These are phyloP conservation scores for Platygyra sinensis DNA, from an alignment of 64 coral and sea anemone genomes.

Conservation along the genomic window DNA sequence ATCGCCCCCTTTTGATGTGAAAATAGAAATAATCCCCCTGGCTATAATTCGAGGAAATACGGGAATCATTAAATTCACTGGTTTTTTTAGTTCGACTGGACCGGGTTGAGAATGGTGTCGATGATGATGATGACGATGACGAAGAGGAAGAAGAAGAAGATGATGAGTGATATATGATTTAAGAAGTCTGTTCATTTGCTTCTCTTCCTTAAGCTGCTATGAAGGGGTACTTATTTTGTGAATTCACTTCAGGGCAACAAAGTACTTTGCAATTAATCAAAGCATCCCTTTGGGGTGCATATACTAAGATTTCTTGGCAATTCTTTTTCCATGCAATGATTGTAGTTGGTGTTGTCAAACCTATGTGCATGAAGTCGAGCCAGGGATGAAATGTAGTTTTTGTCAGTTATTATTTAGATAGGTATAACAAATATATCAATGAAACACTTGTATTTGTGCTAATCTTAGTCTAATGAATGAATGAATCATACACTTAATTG, in stretches of 20 bases:
- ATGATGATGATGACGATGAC: slow-evolving; percentile 6
- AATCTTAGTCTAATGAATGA: background rate
- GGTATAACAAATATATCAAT: background rate
- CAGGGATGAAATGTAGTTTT: background rate
- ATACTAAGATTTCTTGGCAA: background rate
- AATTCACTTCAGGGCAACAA: background rate
- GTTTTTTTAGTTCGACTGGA: slow-evolving; percentile 50
- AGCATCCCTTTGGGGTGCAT: background rate
- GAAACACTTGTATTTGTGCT: background rate
- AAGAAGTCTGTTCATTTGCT: background rate
- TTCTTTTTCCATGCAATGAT: background rate
- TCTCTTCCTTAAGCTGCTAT: background rate
- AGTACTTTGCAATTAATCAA: background rate
- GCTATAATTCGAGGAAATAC: no score
- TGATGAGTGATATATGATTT: background rate
- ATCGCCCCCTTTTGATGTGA: no score
- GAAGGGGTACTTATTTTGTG: background rate
- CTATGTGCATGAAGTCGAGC: background rate
- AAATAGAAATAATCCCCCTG: no score
- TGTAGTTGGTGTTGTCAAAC: no score
- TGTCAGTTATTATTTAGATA: background rate
- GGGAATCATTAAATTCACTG: background rate
- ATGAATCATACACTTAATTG: no score
- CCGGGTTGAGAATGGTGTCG: slow-evolving; percentile 43
- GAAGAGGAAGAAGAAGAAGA: slow-evolving; percentile 54